Evolutionary conservation across 2,888 invertebrate species (phyloP), one percentile per base, ranked within the genome.

Genomic region (Dryobotodes eremita): DNA sequence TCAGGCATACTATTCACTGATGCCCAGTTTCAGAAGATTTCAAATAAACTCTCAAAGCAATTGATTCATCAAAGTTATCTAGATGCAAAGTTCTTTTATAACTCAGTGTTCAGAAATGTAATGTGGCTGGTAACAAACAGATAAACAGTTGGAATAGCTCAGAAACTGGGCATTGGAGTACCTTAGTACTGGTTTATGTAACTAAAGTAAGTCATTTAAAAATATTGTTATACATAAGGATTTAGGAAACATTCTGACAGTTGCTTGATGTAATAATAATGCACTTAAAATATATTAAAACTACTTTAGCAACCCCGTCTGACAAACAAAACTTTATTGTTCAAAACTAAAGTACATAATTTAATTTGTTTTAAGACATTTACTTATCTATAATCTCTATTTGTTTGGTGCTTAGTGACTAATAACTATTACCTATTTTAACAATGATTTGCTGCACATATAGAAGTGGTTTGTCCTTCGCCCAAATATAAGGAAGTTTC

Each of bases 361-460:
- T 36, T 65, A 8, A 10, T 53, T 55, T 74, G 23, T 23, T 46
- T 13, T 31, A 26, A 13, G 10, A 42, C 46, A 6, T 23, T 26
- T 11, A 7, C 6, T 6, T 53, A 23, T 7, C 15, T 31, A 0
- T 48, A 17, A 74, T 46, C 23, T 31, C 36, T n/a, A 36, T 36
- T 55, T 79, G 46, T 71, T 57, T 64, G n/a, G 10, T 79, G 66
- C 36, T 26, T 31, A 79, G 1, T 81, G 8, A 36, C 31, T 26
- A 64, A 31, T 36, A 46, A 62, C 10, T 46, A 68, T 81, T 93
- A 97, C 97, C 97, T 85, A 97, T 97, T 90, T 98, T 97, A 90
- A 98, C 94, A 69, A 98, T 97, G 85, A 98, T 98, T 96, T 98
- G 98, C 92, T 98, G 98, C 15, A 98, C 97, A 93, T 98, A 98